phyloP scores from a whole-genome alignment of 2,888 invertebrate genomes.

The Ormyrus nitidulus region DNA sequence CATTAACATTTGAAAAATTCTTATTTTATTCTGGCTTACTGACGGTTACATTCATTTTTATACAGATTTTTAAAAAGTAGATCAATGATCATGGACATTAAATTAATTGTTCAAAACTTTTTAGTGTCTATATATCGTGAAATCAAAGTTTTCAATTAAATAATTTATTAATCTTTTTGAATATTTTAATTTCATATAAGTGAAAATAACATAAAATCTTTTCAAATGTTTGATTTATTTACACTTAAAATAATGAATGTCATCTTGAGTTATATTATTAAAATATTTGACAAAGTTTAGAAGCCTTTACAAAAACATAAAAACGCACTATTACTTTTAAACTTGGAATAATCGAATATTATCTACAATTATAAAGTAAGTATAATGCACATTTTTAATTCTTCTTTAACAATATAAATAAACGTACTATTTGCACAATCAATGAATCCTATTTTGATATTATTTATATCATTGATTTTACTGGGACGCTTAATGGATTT shows the following conservation, averaged over 20 bases:
- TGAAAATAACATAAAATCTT: neutral
- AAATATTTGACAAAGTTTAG: slow-evolving; percentile 5
- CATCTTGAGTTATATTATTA: slow-evolving; percentile 1
- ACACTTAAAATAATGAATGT: slow-evolving; percentile 41
- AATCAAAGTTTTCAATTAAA: no score
- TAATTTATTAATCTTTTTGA: neutral
- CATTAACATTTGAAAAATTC: slow-evolving; percentile 5
- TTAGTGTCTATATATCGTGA: no score
- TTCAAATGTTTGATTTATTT: slow-evolving; percentile 49
- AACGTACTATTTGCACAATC: slow-evolving; percentile 18
- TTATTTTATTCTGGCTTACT: neutral
- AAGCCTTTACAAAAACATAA: neutral
- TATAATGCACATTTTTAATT: slow-evolving; percentile 46
- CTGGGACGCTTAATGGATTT: slow-evolving; percentile 10
- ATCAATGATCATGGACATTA: neutral
- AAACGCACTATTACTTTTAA: slow-evolving; percentile 25
- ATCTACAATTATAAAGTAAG: slow-evolving; percentile 45
- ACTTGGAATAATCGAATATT: slow-evolving; percentile 28
- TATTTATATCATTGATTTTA: slow-evolving; percentile 4
- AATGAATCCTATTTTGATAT: slow-evolving; percentile 6
- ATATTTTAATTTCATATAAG: neutral
- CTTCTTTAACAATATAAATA: neutral
- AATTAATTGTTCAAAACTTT: no score
- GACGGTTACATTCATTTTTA: neutral
- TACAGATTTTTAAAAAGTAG: neutral